Base-by-base conservation (phyloP, 2,113 vertebrate genomes). In the Catharus fuscescens region DNA sequence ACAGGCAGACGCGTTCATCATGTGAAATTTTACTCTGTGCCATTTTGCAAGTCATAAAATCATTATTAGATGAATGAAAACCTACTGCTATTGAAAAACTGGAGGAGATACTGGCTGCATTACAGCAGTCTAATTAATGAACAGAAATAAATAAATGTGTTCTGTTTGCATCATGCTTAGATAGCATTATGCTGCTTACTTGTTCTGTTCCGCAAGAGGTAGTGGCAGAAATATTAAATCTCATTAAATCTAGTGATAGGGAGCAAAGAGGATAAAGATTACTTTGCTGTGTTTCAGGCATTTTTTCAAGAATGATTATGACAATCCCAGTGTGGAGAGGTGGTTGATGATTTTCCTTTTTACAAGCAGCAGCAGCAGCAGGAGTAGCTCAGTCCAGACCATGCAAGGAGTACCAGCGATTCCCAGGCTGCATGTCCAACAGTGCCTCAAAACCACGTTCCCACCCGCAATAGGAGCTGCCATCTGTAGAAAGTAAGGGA, bases 41-140 rank as follows among this genome's bases (percentile, higher is more conserved):
- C 67, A 92, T 90, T 94, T 76, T 88, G 47, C 59, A 70, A 94
- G 91, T 93, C 76, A 59, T 90, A 94, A 90, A 96, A 94, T 90
- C 76, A 42, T 93, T 90, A 82, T 73, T 78, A 86, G 76, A 86
- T 90, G 92, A 97, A 92, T 91, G 91, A 96, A 96, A 96, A 84
- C 38, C 59, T 86, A 86, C 48, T 77, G 29, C 42, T 88, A 48
- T 78, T 90, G 52, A 90, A 77, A 88, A 95, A 62, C 45, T 74
- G 76, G 47, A 86, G 65, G 60, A 88, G 88, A 92, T 95, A 62
- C 83, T 95, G 91, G 76, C 79, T 86, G 67, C 76, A 80, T 93
- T 94, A 92, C 90, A 92, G 26, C 20, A 83, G 60, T 78, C 79
- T 94, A 95, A 95, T 96, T 95, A 94, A 96, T 93, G 86, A 95